Conservation (phyloP, 1,140 invertebrate species). For the Parapsyche elsis region DNA sequence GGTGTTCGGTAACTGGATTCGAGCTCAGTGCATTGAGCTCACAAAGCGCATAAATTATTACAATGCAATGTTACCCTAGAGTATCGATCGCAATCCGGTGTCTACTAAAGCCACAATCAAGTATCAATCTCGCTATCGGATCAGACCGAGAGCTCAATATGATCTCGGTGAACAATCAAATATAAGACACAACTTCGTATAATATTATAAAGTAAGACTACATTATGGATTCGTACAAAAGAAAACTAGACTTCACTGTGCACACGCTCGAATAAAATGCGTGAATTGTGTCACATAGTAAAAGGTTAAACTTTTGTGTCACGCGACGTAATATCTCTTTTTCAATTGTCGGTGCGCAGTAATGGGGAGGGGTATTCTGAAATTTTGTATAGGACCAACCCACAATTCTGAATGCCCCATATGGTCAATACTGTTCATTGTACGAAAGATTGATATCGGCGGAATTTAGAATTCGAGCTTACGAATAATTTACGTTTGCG, state of each 20-base stretch:
- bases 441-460: conserved; percentile 22
- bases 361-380: conserved; percentile 10
- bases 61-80: conserved; percentile 14
- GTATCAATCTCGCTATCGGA: not conserved
- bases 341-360: conserved; percentile 18
- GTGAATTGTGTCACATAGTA: not conserved
- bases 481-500: not conserved
- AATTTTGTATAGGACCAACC: not conserved
- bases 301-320: conserved; percentile 10
- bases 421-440: conserved; percentile 15
- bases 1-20: conserved; percentile 13
- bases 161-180: too few species aligned
- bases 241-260: too few species aligned
- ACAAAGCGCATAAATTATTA: conserved; percentile 43
- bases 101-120: not conserved
- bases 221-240: too few species aligned
- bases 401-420: not conserved
- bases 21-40: not conserved
- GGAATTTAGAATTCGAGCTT: conserved; percentile 15
- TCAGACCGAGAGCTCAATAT: not conserved
- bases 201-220: too few species aligned
- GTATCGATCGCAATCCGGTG: conserved; percentile 13
- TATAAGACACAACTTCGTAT: too few species aligned
- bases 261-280: not conserved
- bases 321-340: conserved; percentile 14